Evolutionary conservation across 2,888 invertebrate genomes (phyloP), one percentile per base, ranked within the genome.

Genomic region (Scaptomyza reducta): DNA sequence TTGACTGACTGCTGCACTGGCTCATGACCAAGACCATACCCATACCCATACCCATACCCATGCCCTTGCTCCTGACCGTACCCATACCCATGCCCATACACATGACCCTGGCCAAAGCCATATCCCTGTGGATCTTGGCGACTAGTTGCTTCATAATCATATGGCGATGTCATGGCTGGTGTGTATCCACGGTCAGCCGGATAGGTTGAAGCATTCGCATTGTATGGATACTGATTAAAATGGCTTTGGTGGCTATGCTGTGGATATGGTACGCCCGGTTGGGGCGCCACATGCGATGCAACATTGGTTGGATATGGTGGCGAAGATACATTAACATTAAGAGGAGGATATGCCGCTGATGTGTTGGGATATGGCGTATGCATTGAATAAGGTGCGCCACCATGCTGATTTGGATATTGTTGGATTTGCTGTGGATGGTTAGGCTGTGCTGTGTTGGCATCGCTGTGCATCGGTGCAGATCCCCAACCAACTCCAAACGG

Each of bases 401-500:
- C 65, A 42, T 73, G 76, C 16, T 74, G 75, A 46, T 65, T 70
- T 35, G 68, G 75, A 61, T 73, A 57, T 22, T 22, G 22, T 22
- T 22, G 22, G 22, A 22, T 22, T 74, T 71, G 75, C 38, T 73
- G 71, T 29, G 74, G 77, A 61, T 75, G 76, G 22, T 22, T 62
- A 18, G 68, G 27, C 53, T 70, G 75, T 77, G 69, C 70, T 22
- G 22, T 22, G 71, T 14, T 40, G 16, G 79, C 77, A 75, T 70
- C 64, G 75, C n/a, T 75, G 85, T 87, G 89, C 60, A 82, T 75
- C 75, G 90, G 88, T 51, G 87, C 78, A 56, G 53, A 10, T 49
- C 74, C 68, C 89, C 90, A 91, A 77, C 91, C 92, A 74, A 89
- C 89, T 79, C 91, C 92, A 68, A 91, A 91, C 55, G 91, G 92